Conservation (phyloP, 2,113 vertebrate species). For the Sapajus apella region DNA sequence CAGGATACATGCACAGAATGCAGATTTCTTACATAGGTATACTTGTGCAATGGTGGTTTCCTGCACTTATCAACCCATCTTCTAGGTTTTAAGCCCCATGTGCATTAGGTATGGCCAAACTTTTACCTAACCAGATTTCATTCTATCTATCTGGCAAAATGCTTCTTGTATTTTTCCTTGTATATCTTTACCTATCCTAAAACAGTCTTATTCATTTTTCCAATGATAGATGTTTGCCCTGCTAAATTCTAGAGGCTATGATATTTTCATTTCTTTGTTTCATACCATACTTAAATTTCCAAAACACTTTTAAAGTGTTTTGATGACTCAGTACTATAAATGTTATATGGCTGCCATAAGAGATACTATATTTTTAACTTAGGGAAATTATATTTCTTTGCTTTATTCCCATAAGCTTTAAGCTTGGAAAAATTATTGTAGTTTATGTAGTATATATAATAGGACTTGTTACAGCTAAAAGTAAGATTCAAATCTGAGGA, state of each 20-base stretch:
- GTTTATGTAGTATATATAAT: background rate
- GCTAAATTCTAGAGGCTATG: background rate
- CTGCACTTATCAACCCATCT: no score
- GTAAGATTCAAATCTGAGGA: background rate
- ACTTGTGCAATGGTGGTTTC: no score
- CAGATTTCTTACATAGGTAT: no score
- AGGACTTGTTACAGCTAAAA: background rate
- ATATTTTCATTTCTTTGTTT: slow-evolving; percentile 27
- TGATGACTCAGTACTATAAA: background rate
- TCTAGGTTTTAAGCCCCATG: no score
- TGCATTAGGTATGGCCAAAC: background rate
- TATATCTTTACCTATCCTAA: background rate
- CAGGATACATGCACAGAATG: no score
- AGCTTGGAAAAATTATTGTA: background rate
- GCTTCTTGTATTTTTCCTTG: background rate
- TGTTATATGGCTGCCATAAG: background rate
- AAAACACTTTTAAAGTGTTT: background rate
- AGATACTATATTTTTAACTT: slow-evolving; percentile 17
- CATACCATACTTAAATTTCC: background rate
- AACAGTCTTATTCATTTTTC: background rate
- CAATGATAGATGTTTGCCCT: background rate
- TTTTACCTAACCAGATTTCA: background rate
- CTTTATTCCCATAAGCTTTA: background rate
- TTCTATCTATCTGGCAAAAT: background rate
- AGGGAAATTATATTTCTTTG: slow-evolving; percentile 41